Evolutionary conservation across 2,888 invertebrate genomes (phyloP).

Genomic region (Ecliptopera silaceata): DNA sequence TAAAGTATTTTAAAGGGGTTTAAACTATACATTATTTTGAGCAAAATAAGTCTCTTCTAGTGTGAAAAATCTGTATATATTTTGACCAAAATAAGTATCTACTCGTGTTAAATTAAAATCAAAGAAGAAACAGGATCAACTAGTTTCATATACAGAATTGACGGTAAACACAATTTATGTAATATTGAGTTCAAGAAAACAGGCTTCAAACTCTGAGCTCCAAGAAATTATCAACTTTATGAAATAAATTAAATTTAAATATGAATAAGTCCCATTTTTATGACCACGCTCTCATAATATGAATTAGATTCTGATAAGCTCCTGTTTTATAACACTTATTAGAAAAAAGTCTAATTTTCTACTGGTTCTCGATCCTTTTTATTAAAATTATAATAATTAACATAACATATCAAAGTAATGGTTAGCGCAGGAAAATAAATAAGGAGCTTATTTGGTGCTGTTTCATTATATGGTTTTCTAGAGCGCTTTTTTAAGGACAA

Average conservation of each 20-base stretch:
- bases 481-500: too few species aligned
- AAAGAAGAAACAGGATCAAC: slow-evolving; percentile 44
- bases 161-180: slow-evolving; percentile 72
- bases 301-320: slow-evolving; percentile 63
- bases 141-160: slow-evolving; percentile 37
- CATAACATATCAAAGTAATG: too few species aligned
- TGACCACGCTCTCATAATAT: slow-evolving; percentile 47
- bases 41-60: too few species aligned
- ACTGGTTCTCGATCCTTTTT: slow-evolving; percentile 11
- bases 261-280: slow-evolving; percentile 71
- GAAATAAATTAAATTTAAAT: slow-evolving; percentile 70
- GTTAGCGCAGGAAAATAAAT: too few species aligned
- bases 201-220: slow-evolving; percentile 55
- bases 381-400: neutral
- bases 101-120: too few species aligned
- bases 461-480: too few species aligned
- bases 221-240: slow-evolving; percentile 54
- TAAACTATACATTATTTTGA: too few species aligned
- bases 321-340: slow-evolving; percentile 45
- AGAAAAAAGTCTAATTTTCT: slow-evolving; percentile 19
- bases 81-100: too few species aligned
- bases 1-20: too few species aligned
- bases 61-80: too few species aligned
- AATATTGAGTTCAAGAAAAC: slow-evolving; percentile 60
- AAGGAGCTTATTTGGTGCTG: too few species aligned